Conservation (phyloP, 2,888 invertebrate species). For the Dasysyrphus albostriatus region DNA sequence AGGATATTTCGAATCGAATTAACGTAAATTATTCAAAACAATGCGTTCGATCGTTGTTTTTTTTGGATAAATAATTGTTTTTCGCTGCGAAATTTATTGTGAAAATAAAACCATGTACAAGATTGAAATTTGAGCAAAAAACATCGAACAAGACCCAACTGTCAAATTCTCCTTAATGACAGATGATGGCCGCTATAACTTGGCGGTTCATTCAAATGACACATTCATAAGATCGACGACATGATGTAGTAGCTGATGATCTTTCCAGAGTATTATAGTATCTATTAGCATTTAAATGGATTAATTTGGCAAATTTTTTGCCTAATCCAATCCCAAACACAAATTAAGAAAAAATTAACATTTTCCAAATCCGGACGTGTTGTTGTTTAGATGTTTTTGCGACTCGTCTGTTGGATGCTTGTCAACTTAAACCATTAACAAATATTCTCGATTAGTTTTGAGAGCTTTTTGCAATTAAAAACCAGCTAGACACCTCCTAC, state of each 20-base stretch:
- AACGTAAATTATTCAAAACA: slow-evolving; percentile 70
- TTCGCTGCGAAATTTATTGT: slow-evolving; percentile 43
- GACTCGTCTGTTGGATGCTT: not conserved
- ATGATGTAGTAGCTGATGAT: slow-evolving; percentile 69
- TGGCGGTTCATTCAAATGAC: slow-evolving; percentile 66
- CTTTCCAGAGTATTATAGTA: slow-evolving; percentile 37
- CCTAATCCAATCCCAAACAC: not conserved
- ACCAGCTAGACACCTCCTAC: slow-evolving; percentile 61
- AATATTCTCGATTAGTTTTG: slow-evolving; percentile 73
- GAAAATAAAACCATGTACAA: slow-evolving; percentile 7
- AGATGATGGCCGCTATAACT: slow-evolving; percentile 54
- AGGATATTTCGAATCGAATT: slow-evolving; percentile 54
- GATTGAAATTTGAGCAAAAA: slow-evolving; percentile 41
- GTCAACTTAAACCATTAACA: slow-evolving; percentile 48
- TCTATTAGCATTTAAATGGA: slow-evolving; percentile 73
- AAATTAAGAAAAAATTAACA: slow-evolving; percentile 27
- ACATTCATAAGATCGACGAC: slow-evolving; percentile 72
- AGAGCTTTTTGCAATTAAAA: slow-evolving; percentile 73
- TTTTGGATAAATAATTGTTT: slow-evolving; percentile 42
- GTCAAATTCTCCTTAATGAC: slow-evolving; percentile 52
- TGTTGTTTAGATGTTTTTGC: not conserved
- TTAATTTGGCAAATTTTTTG: slow-evolving; percentile 43
- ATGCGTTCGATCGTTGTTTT: slow-evolving; percentile 58
- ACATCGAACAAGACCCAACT: slow-evolving; percentile 49
- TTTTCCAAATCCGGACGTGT: slow-evolving; percentile 35